Evolutionary conservation across 2,797 vertebrate genomes (phyloP), one percentile per base, ranked within the genome.

Genomic region (Leuciscus waleckii): DNA sequence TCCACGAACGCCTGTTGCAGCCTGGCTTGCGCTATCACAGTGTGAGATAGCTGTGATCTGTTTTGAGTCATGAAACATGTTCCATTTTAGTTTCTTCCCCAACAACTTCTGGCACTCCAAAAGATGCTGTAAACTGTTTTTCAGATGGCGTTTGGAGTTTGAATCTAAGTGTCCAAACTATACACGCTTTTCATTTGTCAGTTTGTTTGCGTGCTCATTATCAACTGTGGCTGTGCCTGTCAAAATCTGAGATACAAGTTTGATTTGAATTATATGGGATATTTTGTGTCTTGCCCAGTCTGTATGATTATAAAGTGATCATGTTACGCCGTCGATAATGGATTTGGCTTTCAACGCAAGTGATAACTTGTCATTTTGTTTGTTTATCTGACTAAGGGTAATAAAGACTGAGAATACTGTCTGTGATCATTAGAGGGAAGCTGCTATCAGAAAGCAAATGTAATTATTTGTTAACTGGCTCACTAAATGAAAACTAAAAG

Each of bases 391-490:
- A 83, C 74, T 82, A 82, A 84, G 87, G 88, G 89, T 90, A 88
- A 89, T 89, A 85, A 90, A 89, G 90, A 90, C 90, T 87, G 89
- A 91, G 89, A 87, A 89, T 82, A 81, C 85, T 89, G 83, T 87
- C 83, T 75, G 87, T 70, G 88, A 89, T 86, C 82, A 74, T 89
- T 85, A 84, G 87, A 81, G 76, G 79, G 87, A 83, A 87, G 84
- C 84, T 85, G 82, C 86, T 87, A 80, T 91, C 86, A 79, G 87
- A 89, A 91, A 89, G 89, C 86, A 90, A 90, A 90, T 88, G 89
- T 85, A 91, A 91, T 91, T 90, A 91, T 92, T 92, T 91, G 87
- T 90, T 91, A 92, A 92, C 90, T 87, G 90, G 89, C 86, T 91
- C 85, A 74, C 89, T 90, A 89, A 90, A 92, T 88, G 89, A 89